These are phyloP conservation scores for Thera obeliscata DNA, from an alignment of 2,888 invertebrate species.

Conservation along the genomic window DNA sequence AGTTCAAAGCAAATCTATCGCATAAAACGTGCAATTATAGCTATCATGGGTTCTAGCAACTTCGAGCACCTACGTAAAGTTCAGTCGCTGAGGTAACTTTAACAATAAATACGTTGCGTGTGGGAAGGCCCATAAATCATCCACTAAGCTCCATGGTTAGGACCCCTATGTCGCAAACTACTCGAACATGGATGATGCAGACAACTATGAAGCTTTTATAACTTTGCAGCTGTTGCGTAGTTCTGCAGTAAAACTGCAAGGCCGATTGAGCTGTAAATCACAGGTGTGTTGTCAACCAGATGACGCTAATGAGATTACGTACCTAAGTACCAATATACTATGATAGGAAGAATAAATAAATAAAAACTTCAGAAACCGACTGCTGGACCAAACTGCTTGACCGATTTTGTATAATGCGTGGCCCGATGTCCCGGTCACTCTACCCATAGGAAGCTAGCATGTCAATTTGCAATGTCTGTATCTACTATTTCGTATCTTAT, in stretches of 20 bases:
- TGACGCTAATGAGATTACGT: not conserved
- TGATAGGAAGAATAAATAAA: too few species aligned
- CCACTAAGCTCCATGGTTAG: constrained; percentile 4
- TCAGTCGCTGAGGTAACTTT: constrained; percentile 1
- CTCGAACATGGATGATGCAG: constrained; percentile 3
- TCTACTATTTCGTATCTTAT: too few species aligned
- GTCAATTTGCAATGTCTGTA: too few species aligned
- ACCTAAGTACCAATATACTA: too few species aligned
- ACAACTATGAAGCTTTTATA: constrained; percentile 11
- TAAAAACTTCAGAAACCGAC: too few species aligned
- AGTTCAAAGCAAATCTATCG: too few species aligned
- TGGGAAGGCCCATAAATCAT: constrained; percentile 30
- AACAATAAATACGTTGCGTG: constrained; percentile 13
- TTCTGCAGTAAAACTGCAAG: constrained; percentile 13
- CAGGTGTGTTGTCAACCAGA: not conserved
- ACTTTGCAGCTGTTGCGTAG: constrained; percentile 8
- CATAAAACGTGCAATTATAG: too few species aligned
- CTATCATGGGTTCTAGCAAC: too few species aligned
- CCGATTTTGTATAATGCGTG: too few species aligned
- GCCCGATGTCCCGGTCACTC: too few species aligned
- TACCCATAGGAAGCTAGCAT: too few species aligned
- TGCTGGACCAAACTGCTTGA: too few species aligned
- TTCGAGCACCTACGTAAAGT: not conserved
- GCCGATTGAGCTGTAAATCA: constrained; percentile 11
- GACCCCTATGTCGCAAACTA: constrained; percentile 19